Evolutionary conservation across 2,113 vertebrate species (phyloP), one percentile per base, ranked within the genome.

Genomic region (Nothocercus julius): DNA sequence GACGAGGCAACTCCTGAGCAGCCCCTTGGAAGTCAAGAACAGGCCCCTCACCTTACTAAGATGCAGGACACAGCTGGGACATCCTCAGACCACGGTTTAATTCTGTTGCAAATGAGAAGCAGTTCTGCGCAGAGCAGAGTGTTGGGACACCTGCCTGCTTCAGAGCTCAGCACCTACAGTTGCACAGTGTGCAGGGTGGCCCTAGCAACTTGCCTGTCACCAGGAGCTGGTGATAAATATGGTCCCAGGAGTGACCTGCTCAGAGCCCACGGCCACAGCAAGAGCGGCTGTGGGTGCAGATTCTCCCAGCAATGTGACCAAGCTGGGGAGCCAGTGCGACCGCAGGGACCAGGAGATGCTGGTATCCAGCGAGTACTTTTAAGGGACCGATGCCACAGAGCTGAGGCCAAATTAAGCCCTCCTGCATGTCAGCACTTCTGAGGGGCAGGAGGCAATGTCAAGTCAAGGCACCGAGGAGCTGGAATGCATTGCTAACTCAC

Each of bases 311-410:
- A 51, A 32, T 10, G 28, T 56, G 54, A 17, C 54, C 28, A 56
- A 56, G 54, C 54, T 56, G 28, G 28, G 28, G 21, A 77, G 32
- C 9, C 5, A 8, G 67, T 28, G 53, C 16, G 28, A 21, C 0
- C 1, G 15, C 3, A 30, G 61, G 49, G 44, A n/a, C 11, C n/a
- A 7, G 17, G 25, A 53, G 68, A 14, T 10, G 72, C 1, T 8
- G 44, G 38, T 67, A 13, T 0, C 0, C 13, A 25, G 59, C 0
- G 7, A 74, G 13, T 21, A 7, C 0, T 0, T 28, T 51, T 22
- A 25, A 2, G 5, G 20, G 25, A n/a, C 9, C 0, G 0, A 20
- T 20, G 51, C 20, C 22, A 1, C 45, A 56, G 42, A 0, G 0
- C 49, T 12, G 40, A 51, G 64, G 73, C 25, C 75, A 66, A 53